Percentiles rank a stretch among this genome's conserved stretches.
phyloP scores from a whole-genome alignment of 1,140 invertebrate genomes.

The Zaprionus lachaisei region DNA sequence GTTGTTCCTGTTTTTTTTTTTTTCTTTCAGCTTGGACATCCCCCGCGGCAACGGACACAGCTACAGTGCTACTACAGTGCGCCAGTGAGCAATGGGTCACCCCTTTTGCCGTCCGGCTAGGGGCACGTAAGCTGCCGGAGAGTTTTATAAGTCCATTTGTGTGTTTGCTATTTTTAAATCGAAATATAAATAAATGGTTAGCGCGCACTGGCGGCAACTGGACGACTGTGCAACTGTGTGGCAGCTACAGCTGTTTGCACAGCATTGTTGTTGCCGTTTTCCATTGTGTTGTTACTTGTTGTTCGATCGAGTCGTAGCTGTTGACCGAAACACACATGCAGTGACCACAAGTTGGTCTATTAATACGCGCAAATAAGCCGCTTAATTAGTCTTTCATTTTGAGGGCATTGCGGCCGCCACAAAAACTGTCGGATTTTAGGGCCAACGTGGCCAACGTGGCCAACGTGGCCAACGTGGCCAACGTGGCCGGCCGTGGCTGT shows the following conservation, averaged over 20 bases:
- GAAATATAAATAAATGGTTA: conserved; percentile 79
- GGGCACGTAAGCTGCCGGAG: conserved; percentile 66
- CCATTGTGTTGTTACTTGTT: too few relatives aligned
- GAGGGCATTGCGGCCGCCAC: conserved; percentile 67
- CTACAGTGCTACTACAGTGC: not conserved
- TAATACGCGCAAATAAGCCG: conserved; percentile 80
- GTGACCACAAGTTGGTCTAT: conserved; percentile 76
- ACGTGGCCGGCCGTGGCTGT: conserved; percentile 20
- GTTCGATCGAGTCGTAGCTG: not conserved
- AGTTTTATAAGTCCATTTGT: conserved; percentile 79
- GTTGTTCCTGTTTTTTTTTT: conserved; percentile 11
- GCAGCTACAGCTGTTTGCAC: too few relatives aligned
- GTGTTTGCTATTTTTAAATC: conserved; percentile 77
- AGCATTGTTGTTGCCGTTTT: too few relatives aligned
- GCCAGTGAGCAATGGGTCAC: too few relatives aligned
- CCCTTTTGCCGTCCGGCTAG: conserved; percentile 16
- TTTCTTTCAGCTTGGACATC: not conserved
- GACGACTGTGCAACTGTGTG: not conserved
- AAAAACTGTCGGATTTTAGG: conserved; percentile 73
- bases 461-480: conserved; percentile 29
- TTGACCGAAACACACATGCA: conserved; percentile 11
- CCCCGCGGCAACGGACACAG: conserved; percentile 6
- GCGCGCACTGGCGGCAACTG: conserved; percentile 19
- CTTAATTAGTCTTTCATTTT: conserved; percentile 81
- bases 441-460: conserved; percentile 24